Base-by-base conservation (phyloP, 64 coral and sea anemone species). In the Dendronephthya gigantea region DNA sequence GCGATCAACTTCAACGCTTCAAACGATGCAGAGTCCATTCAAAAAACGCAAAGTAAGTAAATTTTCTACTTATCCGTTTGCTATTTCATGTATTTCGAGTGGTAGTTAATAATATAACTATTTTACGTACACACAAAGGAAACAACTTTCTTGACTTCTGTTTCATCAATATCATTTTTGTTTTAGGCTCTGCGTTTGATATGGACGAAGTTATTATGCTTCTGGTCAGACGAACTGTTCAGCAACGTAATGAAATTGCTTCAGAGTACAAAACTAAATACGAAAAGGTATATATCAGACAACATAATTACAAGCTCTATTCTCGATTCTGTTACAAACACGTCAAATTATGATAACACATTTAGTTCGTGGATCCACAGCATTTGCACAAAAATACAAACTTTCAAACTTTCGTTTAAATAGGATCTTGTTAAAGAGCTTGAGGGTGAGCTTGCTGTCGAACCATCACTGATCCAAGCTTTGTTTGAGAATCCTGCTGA, bases 191-290 rank as follows among this genome's bases (percentile, higher is more conserved):
- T n/a, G 58, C 58, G 6, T 66, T 66, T 66, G 58, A 66, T 17
- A 66, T 66, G 58, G 58, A 66, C 22, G 58, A 66, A 15, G 58
- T 66, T 5, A 66, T 66, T 30, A 66, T 66, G 2, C 14, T 66
- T 3, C 14, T 66, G 19, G 58, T 66, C 19, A 66, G 58, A 66
- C 3, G 58, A 30, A 66, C 58, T 22, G 58, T 66, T 22, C 6
- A 66, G 22, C 58, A 66, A 30, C 58, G 58, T 7, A 66, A 66
- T 22, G 29, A 3, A 30, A 66, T 66, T 66, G 58, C 29, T 22
- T 5, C 58, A n/a, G 58, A 87, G 10, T 96, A 92, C 79, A 92
- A 83, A 17, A 38, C 86, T n/a, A 87, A 90, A 50, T 84, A 96
- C 49, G 69, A 84, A 19, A 49, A 92, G 82, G 90, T 92, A 50